Conservation (phyloP, 2,113 vertebrate genomes). For the Ornithorhynchus anatinus region DNA sequence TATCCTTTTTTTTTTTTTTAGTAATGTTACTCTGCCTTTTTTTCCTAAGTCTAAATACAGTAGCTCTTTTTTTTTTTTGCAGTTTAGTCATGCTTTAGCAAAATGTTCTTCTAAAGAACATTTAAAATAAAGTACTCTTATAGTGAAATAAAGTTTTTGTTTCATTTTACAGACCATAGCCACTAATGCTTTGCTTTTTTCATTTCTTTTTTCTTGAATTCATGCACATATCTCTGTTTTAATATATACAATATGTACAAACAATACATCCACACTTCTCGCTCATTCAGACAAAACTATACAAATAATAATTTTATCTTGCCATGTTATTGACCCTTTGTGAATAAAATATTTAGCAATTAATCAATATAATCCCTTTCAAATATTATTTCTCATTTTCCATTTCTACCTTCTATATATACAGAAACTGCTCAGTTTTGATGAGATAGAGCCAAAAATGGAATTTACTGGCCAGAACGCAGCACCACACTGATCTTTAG, state of each 20-base stretch:
- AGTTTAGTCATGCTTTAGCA: slow-evolving; percentile 99
- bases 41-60: slow-evolving; percentile 98
- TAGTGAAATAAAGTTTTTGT: slow-evolving; percentile 98
- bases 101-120: slow-evolving; percentile 99
- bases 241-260: slow-evolving; percentile 99
- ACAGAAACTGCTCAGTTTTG: slow-evolving; percentile 90
- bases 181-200: slow-evolving; percentile 96
- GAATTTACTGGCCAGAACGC: slow-evolving; percentile 96
- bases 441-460: slow-evolving; percentile 94
- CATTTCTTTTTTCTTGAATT: slow-evolving; percentile 93
- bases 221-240: slow-evolving; percentile 99
- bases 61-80: slow-evolving; percentile 92
- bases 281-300: slow-evolving; percentile 99
- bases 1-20: slow-evolving; percentile 85
- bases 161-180: slow-evolving; percentile 99
- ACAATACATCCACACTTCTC: slow-evolving; percentile 97
- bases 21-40: slow-evolving; percentile 93
- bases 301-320: slow-evolving; percentile 98
- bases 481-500: slow-evolving; percentile 90
- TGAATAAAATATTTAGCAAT: slow-evolving; percentile 98
- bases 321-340: slow-evolving; percentile 97
- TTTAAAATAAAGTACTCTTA: slow-evolving; percentile 99
- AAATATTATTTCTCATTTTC: slow-evolving; percentile 91
- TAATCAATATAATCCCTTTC: slow-evolving; percentile 96
- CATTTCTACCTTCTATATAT: slow-evolving; percentile 93